These are phyloP conservation scores for Caenorhabditis sinica DNA, from an alignment of 2,888 invertebrate genomes.

Conservation along the genomic window DNA sequence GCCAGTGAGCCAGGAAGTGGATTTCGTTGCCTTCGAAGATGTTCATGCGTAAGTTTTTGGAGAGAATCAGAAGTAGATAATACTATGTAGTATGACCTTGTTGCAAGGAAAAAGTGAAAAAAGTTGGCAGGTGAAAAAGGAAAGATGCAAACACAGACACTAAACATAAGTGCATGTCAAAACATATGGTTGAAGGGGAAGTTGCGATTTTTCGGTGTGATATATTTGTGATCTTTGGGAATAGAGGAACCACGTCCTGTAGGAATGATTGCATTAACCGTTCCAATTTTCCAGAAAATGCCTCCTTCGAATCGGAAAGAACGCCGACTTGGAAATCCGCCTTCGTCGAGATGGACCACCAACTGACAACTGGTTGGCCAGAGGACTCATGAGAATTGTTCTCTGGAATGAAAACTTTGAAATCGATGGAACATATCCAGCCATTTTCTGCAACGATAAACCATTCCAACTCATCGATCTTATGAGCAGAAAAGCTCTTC, in stretches of 20 bases:
- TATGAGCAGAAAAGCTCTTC: constrained; percentile 45
- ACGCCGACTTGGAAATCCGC: constrained; percentile 46
- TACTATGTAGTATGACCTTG: not conserved
- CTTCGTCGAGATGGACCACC: constrained; percentile 54
- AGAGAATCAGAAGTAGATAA: too few species aligned
- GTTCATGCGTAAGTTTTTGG: constrained; percentile 46
- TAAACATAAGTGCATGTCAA: not conserved
- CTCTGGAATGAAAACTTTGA: constrained; percentile 45
- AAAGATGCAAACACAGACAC: not conserved
- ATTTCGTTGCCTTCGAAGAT: constrained; percentile 55
- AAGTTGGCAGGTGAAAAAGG: not conserved
- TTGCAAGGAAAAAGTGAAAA: not conserved
- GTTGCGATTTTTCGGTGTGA: not conserved
- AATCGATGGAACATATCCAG: constrained; percentile 44
- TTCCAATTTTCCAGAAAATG: constrained; percentile 19
- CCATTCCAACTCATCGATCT: constrained; percentile 48
- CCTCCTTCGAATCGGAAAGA: constrained; percentile 40
- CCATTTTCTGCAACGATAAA: constrained; percentile 42
- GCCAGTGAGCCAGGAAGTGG: constrained; percentile 40
- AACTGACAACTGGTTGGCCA: constrained; percentile 35
- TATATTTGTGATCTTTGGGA: not conserved
- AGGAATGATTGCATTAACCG: too few species aligned
- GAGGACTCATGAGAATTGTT: constrained; percentile 37
- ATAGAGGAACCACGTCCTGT: too few species aligned
- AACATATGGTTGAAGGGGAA: not conserved